Evolutionary conservation across 2,888 invertebrate genomes (phyloP), one percentile per base, ranked within the genome.

Genomic region (Biston stratarius): DNA sequence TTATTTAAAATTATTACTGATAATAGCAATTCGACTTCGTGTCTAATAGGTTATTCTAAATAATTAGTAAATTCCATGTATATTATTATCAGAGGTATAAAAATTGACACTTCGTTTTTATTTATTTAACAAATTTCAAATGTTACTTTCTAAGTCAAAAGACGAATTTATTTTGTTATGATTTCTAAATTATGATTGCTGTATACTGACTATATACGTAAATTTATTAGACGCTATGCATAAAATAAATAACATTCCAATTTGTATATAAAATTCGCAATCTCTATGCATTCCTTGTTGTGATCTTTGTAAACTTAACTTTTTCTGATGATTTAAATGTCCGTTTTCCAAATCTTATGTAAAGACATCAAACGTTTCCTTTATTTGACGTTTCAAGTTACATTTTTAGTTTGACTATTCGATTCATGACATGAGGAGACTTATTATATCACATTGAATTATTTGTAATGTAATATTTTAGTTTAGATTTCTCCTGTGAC

Each of bases 81-180:
- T 61, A 62, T 57, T 40, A 48, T 68, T 56, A 55, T 61, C 44
- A 53, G 47, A 60, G 51, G 42, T 48, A 60, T 55, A 56, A 61
- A 59, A 24, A 2, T 61, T 44, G 49, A 49, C 52, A 53, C 34
- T 36, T 44, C 11, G 36, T 51, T 56, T 45, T 53, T 58, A 64
- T 64, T 64, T 67, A 64, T 62, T 62, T 59, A 62, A 45, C 44
- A 40, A 40, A 42, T 34, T 57, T 69, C 51, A 24, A 52, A 47
- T 57, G 49, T 56, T 45, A 24, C 62, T 62, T 66, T 68, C 61
- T 71, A 70, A 74, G 74, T 74, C 74, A 71, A 56, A 33, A 51
- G 51, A 72, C 74, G 74, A 74, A 74, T 74, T 74, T 74, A 74
- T 71, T 68, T 51, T 59, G 59, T 68, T 60, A 71, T 64, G 15